These are phyloP conservation scores for Drosophila novamexicana DNA, from an alignment of 1,140 invertebrate species.

Conservation along the genomic window DNA sequence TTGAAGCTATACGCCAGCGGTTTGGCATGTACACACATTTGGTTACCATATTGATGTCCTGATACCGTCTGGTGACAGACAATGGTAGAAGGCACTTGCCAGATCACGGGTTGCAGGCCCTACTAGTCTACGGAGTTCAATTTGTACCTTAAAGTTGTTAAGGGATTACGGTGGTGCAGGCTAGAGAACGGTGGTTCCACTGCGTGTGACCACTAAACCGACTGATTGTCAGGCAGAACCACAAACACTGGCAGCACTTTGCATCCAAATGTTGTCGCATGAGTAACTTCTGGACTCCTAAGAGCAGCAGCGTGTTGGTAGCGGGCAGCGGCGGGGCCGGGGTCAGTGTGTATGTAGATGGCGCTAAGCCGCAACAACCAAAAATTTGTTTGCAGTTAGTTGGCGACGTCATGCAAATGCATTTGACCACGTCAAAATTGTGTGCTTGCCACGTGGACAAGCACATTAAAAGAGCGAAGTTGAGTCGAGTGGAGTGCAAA, in stretches of 20 bases:
- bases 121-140: too few species aligned
- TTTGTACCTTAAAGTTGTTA: too few species aligned
- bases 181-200: background rate
- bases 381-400: constrained; percentile 64
- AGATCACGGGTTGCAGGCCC: too few species aligned
- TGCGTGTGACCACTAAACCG: constrained; percentile 25
- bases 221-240: constrained; percentile 34
- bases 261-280: constrained; percentile 31
- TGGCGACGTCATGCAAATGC: constrained; percentile 61
- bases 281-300: constrained; percentile 12
- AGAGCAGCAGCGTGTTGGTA: background rate
- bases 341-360: background rate
- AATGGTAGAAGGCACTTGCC: too few species aligned
- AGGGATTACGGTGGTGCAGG: too few species aligned
- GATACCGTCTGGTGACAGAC: too few species aligned
- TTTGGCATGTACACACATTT: too few species aligned
- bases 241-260: constrained; percentile 31
- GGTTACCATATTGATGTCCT: too few species aligned
- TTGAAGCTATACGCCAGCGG: too few species aligned
- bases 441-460: constrained; percentile 29
- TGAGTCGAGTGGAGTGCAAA: background rate
- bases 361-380: constrained; percentile 44
- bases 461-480: constrained; percentile 13
- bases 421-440: constrained; percentile 64
- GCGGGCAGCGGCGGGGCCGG: background rate